Evolutionary conservation across 2,797 vertebrate genomes (phyloP).

Genomic region (Pristis pectinata): DNA sequence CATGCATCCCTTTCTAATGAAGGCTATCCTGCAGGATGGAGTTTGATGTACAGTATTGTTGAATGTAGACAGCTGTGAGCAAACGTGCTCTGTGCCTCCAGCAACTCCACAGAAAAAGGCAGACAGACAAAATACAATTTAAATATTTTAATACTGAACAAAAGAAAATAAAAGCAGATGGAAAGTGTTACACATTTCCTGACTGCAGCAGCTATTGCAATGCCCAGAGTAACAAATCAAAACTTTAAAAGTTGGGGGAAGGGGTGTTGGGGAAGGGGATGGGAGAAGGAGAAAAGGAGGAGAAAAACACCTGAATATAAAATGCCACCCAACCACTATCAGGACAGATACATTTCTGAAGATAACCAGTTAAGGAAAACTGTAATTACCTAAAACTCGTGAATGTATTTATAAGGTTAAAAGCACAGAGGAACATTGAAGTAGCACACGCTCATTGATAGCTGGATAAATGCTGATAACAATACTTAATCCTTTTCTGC

Average conservation of each 20-base stretch:
- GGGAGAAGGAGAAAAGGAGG: not conserved
- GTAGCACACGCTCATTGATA: conserved; percentile 14
- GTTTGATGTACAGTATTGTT: not conserved
- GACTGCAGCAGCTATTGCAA: conserved; percentile 58
- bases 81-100: not conserved
- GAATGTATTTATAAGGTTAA: conserved; percentile 6
- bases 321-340: conserved; percentile 30
- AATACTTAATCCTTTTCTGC: not conserved
- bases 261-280: not conserved
- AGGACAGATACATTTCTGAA: conserved; percentile 13
- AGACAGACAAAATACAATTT: conserved; percentile 50
- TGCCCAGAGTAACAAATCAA: not conserved
- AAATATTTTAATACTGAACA: conserved; percentile 66
- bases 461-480: conserved; percentile 16
- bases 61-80: not conserved
- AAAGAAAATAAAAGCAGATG: conserved; percentile 48
- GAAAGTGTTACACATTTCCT: conserved; percentile 41
- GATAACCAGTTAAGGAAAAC: conserved; percentile 19
- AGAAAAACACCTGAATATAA: conserved; percentile 17
- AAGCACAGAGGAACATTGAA: not conserved
- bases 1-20: not conserved
- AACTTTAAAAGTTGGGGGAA: conserved; percentile 39
- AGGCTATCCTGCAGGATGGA: not conserved
- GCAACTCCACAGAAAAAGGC: conserved; percentile 40
- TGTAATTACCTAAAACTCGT: not conserved